Base-by-base conservation (phyloP, 2,888 invertebrate species). In the Pristionchus exspectatus region DNA sequence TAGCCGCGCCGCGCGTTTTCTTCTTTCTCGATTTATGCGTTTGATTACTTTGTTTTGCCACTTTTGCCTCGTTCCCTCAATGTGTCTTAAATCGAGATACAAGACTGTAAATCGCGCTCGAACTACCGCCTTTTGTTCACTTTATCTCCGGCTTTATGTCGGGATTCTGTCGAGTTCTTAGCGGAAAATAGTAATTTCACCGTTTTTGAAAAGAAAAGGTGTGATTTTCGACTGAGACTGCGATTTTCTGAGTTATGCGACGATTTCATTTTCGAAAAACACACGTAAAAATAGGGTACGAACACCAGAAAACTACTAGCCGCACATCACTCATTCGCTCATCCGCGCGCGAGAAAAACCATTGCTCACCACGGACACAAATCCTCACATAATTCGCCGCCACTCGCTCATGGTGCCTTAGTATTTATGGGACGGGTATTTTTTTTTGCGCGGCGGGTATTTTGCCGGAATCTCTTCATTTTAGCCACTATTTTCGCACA, bases 41-140 rank as follows among this genome's bases (percentile, higher is more conserved):
- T n/a, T 50, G n/a, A 81, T 81, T 54, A 44, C 81, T 27, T 81
- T 81, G 81, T 81, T 81, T 81, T 81, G 81, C 81, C 81, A 27
- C 50, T 81, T 81, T n/a, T 56, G 56, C 7, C 63, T 63, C 63
- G 10, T 24, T 63, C 24, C 38, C 38, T 38, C 38, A 38, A 38
- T 38, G 21, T 63, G 63, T n/a, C 63, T 63, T 63, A 63, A 63
- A 63, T 63, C 69, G 30, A 69, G 30, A 30, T 30, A 69, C 12
- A 30, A 21, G 30, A 33, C 69, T 16, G 30, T 30, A 30, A 69
- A 69, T 33, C 30, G 59, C 21, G 30, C 66, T 27, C 66, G n/a
- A n/a, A 69, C 16, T 14, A 30, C 69, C 69, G 30, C 16, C 69
- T 69, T 72, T 38, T 77, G 74, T 77, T 77, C 27, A 27, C 2